Percentiles rank a stretch among this genome's conserved stretches.
Conservation (phyloP, 2,113 vertebrate species). For the Tringa solitaria region DNA sequence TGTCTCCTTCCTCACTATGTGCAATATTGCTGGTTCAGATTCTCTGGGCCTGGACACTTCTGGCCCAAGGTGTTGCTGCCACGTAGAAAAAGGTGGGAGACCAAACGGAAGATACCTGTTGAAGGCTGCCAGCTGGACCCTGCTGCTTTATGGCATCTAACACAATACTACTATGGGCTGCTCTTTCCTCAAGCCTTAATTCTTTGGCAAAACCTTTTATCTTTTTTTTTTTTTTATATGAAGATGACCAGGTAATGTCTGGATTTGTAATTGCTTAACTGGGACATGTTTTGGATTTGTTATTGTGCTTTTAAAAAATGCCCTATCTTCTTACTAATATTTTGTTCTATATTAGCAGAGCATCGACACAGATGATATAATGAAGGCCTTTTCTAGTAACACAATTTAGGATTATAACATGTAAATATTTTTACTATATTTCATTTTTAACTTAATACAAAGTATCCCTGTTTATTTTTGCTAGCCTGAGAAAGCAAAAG, state of each 20-base stretch:
- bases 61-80: background rate
- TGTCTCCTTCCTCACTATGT: background rate
- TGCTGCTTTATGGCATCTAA: background rate
- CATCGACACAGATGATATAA: background rate
- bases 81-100: background rate
- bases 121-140: background rate
- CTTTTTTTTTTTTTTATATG: background rate
- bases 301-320: background rate
- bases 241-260: background rate
- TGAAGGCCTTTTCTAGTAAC: background rate
- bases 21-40: background rate
- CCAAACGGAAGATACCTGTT: background rate
- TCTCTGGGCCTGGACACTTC: background rate
- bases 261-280: background rate
- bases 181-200: background rate
- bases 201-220: background rate
- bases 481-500: background rate
- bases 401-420: background rate
- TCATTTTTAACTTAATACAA: background rate
- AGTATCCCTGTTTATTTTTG: background rate
- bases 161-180: accelerated
- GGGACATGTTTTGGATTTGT: background rate
- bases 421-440: background rate
- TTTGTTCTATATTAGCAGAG: background rate
- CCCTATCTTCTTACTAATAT: background rate